These are phyloP conservation scores for Hemiscyllium ocellatum DNA, from an alignment of 2,113 vertebrate genomes.

Conservation along the genomic window DNA sequence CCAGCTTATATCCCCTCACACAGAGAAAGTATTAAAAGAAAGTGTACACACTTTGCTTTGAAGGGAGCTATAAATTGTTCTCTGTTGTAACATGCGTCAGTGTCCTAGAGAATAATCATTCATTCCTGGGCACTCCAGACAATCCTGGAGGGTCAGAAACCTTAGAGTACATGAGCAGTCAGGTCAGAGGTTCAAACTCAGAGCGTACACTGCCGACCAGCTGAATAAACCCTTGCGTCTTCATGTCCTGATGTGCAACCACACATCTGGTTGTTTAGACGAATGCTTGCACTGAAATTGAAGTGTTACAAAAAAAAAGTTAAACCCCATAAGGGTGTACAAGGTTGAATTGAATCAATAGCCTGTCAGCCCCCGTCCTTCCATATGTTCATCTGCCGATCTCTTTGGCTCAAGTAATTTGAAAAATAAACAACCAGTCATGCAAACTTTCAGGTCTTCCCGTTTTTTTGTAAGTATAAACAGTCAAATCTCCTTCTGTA, in stretches of 20 bases:
- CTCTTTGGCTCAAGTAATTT: background rate
- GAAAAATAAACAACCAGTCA: background rate
- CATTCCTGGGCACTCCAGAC: background rate
- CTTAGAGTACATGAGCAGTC: background rate
- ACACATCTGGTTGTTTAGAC: constrained; percentile 1
- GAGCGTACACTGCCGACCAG: background rate
- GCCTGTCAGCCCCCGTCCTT: background rate
- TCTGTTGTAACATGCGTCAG: background rate
- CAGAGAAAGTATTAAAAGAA: background rate
- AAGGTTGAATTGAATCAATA: background rate
- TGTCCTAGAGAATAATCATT: background rate
- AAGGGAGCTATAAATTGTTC: background rate
- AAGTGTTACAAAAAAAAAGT: constrained; percentile 14
- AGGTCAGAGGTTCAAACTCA: background rate
- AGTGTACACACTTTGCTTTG: background rate
- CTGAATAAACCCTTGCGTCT: background rate
- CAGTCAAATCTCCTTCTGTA: background rate
- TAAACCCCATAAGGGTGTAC: background rate
- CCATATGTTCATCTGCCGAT: background rate
- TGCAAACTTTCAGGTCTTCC: background rate
- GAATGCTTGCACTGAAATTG: background rate
- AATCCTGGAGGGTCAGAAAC: background rate
- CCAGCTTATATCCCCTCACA: background rate
- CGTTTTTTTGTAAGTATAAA: background rate
- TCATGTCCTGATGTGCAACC: background rate